Evolutionary conservation across 2,888 invertebrate species (phyloP), one percentile per base, ranked within the genome.

Genomic region (Diloba caeruleocephala): DNA sequence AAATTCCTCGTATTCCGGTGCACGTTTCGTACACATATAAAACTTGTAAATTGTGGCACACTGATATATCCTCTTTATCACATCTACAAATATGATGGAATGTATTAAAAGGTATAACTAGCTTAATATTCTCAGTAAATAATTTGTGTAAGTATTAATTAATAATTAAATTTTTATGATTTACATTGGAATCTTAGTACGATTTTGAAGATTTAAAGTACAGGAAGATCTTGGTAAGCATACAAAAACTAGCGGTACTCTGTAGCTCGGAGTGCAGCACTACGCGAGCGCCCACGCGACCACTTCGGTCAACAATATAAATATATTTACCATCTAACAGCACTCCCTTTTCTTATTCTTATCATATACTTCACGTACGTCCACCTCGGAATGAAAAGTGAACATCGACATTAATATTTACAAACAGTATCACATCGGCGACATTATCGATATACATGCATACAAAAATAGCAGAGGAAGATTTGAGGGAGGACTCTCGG

Each of bases 371-470:
- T 62, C 76, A 81, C 74, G 82, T 82, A 78, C 61, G 79, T 78
- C 90, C 90, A 88, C 71, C 89, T 89, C 80, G 79, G 54, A 82
- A 80, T 53, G 55, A 74, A 78, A 79, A 57, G 34, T 36, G 33
- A 14, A 46, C 36, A 60, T 52, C 37, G 56, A 44, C 38, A 60
- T 52, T 39, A 58, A 39, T 41, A 37, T 48, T 33, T 45, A 79
- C 53, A 17, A 54, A 49, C 23, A 34, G 41, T 50, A 48, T 57
- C 44, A 58, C 63, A 61, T 49, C 54, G 55, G 29, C 52, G 45
- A 15, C 52, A 50, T 45, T 42, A 10, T 42, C 45, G 6, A 23
- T 31, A 33, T 42, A 50, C 66, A 66, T 42, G 62, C 41, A 44
- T 71, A 66, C 17, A 68, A 66, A 58, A 55, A 53, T 62, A 71